Percentiles rank a stretch among this genome's conserved stretches.
phyloP scores from a whole-genome alignment of 1,140 invertebrate genomes.

The Apis dorsata region DNA sequence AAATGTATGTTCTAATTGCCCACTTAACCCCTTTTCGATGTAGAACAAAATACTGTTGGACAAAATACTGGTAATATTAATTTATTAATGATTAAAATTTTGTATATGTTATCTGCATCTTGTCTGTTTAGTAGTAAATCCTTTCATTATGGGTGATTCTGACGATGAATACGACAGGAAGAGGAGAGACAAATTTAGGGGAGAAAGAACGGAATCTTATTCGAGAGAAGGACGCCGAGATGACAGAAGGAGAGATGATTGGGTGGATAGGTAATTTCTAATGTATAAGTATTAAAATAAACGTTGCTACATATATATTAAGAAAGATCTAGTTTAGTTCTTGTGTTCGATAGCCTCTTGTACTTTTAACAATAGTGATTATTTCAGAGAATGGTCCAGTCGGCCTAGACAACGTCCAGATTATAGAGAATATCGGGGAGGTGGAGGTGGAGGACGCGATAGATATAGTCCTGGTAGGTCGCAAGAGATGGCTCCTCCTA shows the following conservation, averaged over 20 bases:
- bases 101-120: background rate
- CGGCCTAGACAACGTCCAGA: conserved; percentile 82
- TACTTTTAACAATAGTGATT: conserved; percentile 60
- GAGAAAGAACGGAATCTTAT: conserved; percentile 89
- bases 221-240: conserved; percentile 87
- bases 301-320: background rate
- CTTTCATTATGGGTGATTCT: conserved; percentile 89
- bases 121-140: background rate
- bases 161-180: conserved; percentile 95
- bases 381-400: conserved; percentile 82
- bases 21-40: conserved; percentile 15
- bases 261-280: conserved; percentile 83
- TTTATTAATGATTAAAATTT: background rate
- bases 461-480: conserved; percentile 88
- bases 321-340: background rate
- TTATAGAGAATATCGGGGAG: conserved; percentile 86
- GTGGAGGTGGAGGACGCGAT: conserved; percentile 79
- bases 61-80: background rate
- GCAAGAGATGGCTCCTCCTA: conserved; percentile 87
- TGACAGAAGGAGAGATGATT: conserved; percentile 87
- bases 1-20: background rate
- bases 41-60: background rate
- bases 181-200: conserved; percentile 92
- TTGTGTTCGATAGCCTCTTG: background rate
- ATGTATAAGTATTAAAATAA: background rate